Evolutionary conservation across 1,140 invertebrate genomes (phyloP), one percentile per base, ranked within the genome.

Genomic region (Tetranychus urticae): DNA sequence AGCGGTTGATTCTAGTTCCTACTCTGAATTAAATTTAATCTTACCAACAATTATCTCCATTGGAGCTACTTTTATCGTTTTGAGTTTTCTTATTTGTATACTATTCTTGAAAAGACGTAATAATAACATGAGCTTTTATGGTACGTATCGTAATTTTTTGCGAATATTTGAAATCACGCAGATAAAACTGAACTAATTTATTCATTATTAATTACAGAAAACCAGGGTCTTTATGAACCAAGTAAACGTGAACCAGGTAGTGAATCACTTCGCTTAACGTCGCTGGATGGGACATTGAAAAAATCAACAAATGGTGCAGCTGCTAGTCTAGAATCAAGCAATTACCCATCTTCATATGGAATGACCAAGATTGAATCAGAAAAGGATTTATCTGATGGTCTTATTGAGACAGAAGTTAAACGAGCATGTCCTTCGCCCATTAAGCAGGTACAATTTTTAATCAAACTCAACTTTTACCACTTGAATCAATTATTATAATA

Each of bases 331-430:
- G 57, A 59, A 7, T 59, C 57, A 6, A 37, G 57, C n/a, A 60
- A 64, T 37, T 64, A 63, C 50, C 63, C 62, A 39, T 56, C 42
- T 7, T 60, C 63, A 13, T 64, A 64, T 48, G 63, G 60, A 37
- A 64, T 64, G 63, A 62, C 63, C 14, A 61, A 61, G 23, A 61
- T 64, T 31, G 46, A 46, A 7, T 45, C 31, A 31, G 56, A 56
- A 34, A 37, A 56, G 34, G 10, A 14, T 37, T 4, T 13, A 7
- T 7, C 33, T 5, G 34, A 56, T 36, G 35, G 13, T 56, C 13
- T 34, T 7, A 56, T 14, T 6, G 23, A 13, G 34, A 56, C 12
- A 33, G 1, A 56, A 34, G 23, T 14, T 34, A 42, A 42, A 42
- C 31, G 13, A 56, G 7, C 13, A 6, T 14, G 33, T 34, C 10